Base-by-base conservation (phyloP, 2,888 invertebrate genomes). In the Abrostola triplasia region DNA sequence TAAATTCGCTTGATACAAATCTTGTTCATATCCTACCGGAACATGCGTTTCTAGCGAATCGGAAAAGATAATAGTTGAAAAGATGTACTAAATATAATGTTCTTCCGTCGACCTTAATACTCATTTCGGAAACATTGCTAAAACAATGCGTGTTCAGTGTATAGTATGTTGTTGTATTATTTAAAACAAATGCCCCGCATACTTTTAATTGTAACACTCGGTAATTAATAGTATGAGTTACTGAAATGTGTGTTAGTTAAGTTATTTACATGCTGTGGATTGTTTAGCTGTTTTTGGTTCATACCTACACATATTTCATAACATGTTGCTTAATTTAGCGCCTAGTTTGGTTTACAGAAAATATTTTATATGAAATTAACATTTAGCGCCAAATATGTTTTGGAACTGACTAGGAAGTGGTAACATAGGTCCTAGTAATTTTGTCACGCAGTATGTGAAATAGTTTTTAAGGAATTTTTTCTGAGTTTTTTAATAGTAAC, bases 31-130 rank as follows among this genome's bases (percentile, higher is more conserved):
- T 84, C 84, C 83, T 84, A 83, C 84, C 88, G 89, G 90, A 91
- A 91, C 84, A 38, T 79, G 79, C 87, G 89, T 90, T 92, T 91
- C 90, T 88, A 90, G 84, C 87, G 83, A 90, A 93, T 92, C 92
- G 90, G 90, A 90, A 92, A 85, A 87, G 86, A 90, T 93, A 93
- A 93, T 93, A 81, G 87, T 83, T 87, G 83, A 87, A 90, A 88
- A 88, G 88, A 91, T 90, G 84, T 78, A 88, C 87, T 83, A 74
- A 24, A 89, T 91, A 93, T 93, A 85, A 90, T 83, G 81, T 67
- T 85, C 89, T 90, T 94, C 94, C 94, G 92, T 84, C 84, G 92
- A 74, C 93, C 93, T 93, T 86, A 82, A 80, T 71, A 76, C 83
- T 88, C 86, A 88, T 66, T 85, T 90, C 88, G 89, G 89, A 92